A percentile compares a stretch with the other conserved stretches of the same genome.
These are phyloP conservation scores for Drosophila suzukii DNA, from an alignment of 1,140 invertebrate species.

Conservation along the genomic window DNA sequence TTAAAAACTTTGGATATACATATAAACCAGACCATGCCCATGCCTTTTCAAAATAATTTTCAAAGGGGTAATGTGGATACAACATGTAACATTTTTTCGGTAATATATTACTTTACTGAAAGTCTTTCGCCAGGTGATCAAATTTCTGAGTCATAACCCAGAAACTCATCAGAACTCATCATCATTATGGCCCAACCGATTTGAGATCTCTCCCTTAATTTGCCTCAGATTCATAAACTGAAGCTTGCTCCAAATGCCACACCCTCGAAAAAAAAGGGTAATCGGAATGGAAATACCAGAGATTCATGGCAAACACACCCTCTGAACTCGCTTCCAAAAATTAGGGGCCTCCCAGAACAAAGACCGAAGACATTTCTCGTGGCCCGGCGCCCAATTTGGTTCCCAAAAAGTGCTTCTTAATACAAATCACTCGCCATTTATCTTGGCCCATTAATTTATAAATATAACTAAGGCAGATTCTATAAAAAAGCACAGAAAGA, in stretches of 20 bases:
- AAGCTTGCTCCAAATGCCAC: constrained; percentile 50
- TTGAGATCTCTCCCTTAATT: constrained; percentile 37
- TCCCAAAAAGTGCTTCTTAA: constrained; percentile 58
- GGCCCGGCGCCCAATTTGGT: constrained; percentile 62
- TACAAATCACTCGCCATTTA: constrained; percentile 74
- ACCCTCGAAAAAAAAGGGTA: constrained; percentile 32
- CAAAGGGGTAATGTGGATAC: no score
- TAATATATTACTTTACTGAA: constrained; percentile 1
- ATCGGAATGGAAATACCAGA: constrained; percentile 15
- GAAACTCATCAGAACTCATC: constrained; percentile 33
- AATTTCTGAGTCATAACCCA: constrained; percentile 5
- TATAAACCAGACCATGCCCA: no score
- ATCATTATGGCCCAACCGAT: constrained; percentile 38
- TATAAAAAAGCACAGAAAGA: constrained; percentile 20
- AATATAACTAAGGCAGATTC: constrained; percentile 73
- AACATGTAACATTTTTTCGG: no score
- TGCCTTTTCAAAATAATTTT: no score
- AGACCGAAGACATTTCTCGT: constrained; percentile 53
- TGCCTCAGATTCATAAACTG: constrained; percentile 45
- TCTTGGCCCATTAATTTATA: constrained; percentile 78
- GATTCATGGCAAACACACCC: constrained; percentile 55
- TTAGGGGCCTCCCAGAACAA: constrained; percentile 44
- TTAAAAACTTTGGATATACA: no score
- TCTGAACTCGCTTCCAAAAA: constrained; percentile 7
- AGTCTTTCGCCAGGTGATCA: neutral